These are phyloP conservation scores for Hoplodrina ambigua DNA, from an alignment of 2,888 invertebrate genomes.

Conservation along the genomic window DNA sequence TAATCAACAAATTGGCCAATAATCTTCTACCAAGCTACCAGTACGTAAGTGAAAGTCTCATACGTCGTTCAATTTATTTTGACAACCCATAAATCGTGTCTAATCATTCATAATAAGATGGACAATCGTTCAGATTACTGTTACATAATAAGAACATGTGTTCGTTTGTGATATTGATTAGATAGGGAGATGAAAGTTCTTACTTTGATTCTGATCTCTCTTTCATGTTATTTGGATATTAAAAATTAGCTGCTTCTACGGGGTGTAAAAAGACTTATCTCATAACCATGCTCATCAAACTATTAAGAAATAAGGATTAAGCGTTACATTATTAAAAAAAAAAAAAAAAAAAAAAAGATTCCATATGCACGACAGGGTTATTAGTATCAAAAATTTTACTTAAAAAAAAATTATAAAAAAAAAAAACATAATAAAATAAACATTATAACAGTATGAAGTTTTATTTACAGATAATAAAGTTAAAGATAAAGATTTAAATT, in stretches of 20 bases:
- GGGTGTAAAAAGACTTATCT: too few relatives aligned
- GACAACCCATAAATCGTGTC: slow-evolving; percentile 65
- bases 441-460: too few relatives aligned
- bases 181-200: slow-evolving; percentile 39
- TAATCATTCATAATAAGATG: slow-evolving; percentile 60
- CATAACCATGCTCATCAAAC: too few relatives aligned
- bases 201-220: slow-evolving; percentile 37
- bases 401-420: too few relatives aligned
- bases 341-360: too few relatives aligned
- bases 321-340: too few relatives aligned
- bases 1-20: background rate
- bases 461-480: too few relatives aligned
- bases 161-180: slow-evolving; percentile 41
- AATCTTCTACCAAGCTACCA: background rate
- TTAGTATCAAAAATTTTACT: too few relatives aligned
- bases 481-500: too few relatives aligned
- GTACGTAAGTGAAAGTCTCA: slow-evolving; percentile 51
- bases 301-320: too few relatives aligned
- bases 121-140: slow-evolving; percentile 49
- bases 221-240: slow-evolving; percentile 41
- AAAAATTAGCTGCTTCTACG: slow-evolving; percentile 15
- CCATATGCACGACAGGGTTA: too few relatives aligned
- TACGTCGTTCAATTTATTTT: slow-evolving; percentile 69
- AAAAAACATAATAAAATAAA: too few relatives aligned
- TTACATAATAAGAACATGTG: slow-evolving; percentile 52